Conservation (phyloP, 2,888 invertebrate genomes). For the Cryptocheilus praepositus region DNA sequence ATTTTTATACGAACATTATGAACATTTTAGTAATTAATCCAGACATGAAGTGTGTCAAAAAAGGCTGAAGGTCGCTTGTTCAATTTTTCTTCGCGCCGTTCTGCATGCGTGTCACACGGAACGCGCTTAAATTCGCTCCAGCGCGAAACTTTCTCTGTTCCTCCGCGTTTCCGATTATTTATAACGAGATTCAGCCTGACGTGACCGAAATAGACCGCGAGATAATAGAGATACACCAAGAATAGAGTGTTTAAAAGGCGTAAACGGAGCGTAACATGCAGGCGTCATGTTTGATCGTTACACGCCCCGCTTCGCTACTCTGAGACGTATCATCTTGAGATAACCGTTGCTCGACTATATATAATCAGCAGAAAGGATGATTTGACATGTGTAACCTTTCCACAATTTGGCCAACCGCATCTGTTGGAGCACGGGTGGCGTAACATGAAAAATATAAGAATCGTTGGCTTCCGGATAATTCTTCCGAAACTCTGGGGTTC, state of each 20-base stretch:
- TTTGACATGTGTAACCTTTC: too few species aligned
- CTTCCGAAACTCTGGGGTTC: too few species aligned
- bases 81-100: neutral
- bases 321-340: neutral
- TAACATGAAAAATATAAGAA: too few species aligned
- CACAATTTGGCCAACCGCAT: too few species aligned
- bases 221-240: constrained; percentile 64
- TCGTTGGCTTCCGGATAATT: too few species aligned
- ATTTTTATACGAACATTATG: too few species aligned
- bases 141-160: neutral
- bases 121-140: neutral
- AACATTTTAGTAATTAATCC: too few species aligned
- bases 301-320: constrained; percentile 21
- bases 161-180: neutral
- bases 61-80: too few species aligned
- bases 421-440: too few species aligned
- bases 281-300: constrained; percentile 20
- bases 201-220: constrained; percentile 55
- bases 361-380: too few species aligned
- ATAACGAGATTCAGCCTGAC: constrained; percentile 46
- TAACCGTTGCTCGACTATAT: too few species aligned
- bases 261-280: constrained; percentile 63
- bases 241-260: constrained; percentile 62
- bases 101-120: neutral
- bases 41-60: too few species aligned